A percentile compares a stretch with the other conserved stretches of the same genome.
phyloP scores from a whole-genome alignment of 1,140 invertebrate species.

The Laodelphax striatellus region DNA sequence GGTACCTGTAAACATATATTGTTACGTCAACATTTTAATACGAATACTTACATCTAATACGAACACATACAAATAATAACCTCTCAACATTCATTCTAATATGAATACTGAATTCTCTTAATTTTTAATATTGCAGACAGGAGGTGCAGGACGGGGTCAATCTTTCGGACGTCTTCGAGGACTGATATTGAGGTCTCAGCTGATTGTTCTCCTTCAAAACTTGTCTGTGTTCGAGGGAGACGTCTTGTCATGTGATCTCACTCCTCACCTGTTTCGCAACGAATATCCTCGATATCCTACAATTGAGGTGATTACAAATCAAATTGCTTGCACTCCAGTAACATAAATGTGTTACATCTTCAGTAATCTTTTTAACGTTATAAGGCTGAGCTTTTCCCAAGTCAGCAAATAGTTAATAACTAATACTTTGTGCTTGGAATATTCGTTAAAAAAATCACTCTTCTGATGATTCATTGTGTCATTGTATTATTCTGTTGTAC shows the following conservation, averaged over 20 bases:
- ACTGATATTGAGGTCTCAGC: slow-evolving; percentile 76
- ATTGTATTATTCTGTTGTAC: slow-evolving; percentile 20
- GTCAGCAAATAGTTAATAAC: too few species aligned
- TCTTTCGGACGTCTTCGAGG: slow-evolving; percentile 70
- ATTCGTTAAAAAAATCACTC: too few species aligned
- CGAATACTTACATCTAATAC: too few species aligned
- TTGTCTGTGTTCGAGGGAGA: slow-evolving; percentile 67
- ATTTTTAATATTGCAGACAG: slow-evolving; percentile 1
- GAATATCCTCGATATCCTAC: slow-evolving; percentile 85
- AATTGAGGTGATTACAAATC: slow-evolving; percentile 48
- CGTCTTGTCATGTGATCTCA: slow-evolving; percentile 35
- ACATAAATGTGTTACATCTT: slow-evolving; percentile 23
- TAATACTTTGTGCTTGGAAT: too few species aligned
- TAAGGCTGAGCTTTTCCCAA: too few species aligned
- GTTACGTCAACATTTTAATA: too few species aligned
- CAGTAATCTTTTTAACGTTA: too few species aligned
- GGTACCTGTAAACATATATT: too few species aligned
- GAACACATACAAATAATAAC: too few species aligned
- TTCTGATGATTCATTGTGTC: too few species aligned
- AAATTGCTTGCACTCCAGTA: slow-evolving; percentile 13
- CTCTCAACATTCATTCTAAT: too few species aligned
- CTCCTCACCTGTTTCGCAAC: slow-evolving; percentile 70
- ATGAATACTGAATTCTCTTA: too few species aligned
- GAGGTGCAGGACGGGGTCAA: slow-evolving; percentile 29
- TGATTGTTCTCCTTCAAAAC: slow-evolving; percentile 77